Evolutionary conservation across 2,113 vertebrate species (phyloP).

Genomic region (Crocuta crocuta): DNA sequence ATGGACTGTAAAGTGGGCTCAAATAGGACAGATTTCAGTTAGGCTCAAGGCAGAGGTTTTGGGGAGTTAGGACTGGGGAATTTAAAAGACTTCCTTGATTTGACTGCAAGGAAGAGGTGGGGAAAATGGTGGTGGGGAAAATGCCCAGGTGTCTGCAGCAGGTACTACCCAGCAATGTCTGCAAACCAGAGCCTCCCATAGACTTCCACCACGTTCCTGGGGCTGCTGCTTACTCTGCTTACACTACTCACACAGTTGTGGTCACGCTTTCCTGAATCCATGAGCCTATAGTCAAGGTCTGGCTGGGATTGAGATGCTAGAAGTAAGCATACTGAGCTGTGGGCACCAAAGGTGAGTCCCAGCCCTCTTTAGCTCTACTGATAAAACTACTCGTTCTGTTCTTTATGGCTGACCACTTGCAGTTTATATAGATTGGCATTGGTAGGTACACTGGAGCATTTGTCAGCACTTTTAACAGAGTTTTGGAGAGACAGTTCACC

Average conservation of each 20-base stretch:
- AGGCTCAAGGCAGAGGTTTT: neutral
- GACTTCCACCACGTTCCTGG: neutral
- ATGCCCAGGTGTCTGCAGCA: neutral
- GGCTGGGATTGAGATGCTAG: neutral
- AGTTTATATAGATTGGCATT: neutral
- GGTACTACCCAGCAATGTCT: neutral
- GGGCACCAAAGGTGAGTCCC: neutral
- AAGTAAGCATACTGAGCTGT: neutral
- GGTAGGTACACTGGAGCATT: neutral
- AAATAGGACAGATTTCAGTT: neutral
- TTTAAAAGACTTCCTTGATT: slow-evolving; percentile 1
- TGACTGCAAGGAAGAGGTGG: neutral
- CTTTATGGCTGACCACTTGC: neutral
- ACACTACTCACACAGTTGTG: neutral
- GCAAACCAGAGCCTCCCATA: neutral
- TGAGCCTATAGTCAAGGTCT: neutral
- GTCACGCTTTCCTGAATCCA: neutral
- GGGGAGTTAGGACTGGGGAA: neutral
- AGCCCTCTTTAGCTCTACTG: neutral
- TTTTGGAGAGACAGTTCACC: neutral
- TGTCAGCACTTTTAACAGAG: neutral
- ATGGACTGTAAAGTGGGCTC: neutral
- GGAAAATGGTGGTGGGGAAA: neutral
- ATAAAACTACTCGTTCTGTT: neutral
- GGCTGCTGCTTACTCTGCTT: neutral